These are phyloP conservation scores for Semnornis frantzii DNA, from an alignment of 2,113 vertebrate genomes.

Conservation along the genomic window DNA sequence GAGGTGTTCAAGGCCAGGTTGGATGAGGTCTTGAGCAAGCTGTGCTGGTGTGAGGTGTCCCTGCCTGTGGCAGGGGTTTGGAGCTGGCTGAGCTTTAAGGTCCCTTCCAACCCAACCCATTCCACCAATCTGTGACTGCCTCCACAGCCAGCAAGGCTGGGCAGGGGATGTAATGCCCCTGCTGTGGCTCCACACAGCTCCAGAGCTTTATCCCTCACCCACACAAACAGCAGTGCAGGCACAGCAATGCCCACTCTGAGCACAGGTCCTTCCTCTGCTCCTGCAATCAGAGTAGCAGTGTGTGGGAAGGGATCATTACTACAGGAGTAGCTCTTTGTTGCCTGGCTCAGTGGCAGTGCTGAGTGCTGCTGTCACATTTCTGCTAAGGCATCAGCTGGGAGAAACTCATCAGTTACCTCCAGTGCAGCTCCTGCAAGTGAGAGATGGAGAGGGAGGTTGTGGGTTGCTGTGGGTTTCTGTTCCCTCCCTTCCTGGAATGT, in stretches of 20 bases:
- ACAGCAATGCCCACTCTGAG: background rate
- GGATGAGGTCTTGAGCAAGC: too few relatives aligned
- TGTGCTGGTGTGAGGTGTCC: too few relatives aligned
- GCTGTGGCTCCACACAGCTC: background rate
- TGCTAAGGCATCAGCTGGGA: background rate
- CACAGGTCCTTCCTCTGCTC: background rate
- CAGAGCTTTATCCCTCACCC: background rate
- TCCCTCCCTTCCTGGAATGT: background rate
- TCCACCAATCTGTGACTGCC: background rate
- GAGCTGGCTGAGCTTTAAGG: too few relatives aligned
- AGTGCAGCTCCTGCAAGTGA: background rate
- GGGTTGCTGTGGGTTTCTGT: too few relatives aligned
- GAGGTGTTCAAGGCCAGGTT: too few relatives aligned
- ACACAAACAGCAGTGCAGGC: background rate
- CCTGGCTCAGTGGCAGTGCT: background rate
- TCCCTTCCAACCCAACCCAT: rapidly evolving
- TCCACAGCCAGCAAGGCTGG: too few relatives aligned
- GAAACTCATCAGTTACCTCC: background rate
- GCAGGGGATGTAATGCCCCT: background rate
- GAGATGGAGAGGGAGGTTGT: too few relatives aligned
- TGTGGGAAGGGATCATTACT: background rate
- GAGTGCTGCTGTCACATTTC: background rate
- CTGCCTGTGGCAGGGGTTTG: too few relatives aligned
- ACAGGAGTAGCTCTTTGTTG: background rate
- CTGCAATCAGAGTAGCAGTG: rapidly evolving